These are phyloP conservation scores for Drosophila oshimai DNA, from an alignment of 1,140 invertebrate species.

Conservation along the genomic window DNA sequence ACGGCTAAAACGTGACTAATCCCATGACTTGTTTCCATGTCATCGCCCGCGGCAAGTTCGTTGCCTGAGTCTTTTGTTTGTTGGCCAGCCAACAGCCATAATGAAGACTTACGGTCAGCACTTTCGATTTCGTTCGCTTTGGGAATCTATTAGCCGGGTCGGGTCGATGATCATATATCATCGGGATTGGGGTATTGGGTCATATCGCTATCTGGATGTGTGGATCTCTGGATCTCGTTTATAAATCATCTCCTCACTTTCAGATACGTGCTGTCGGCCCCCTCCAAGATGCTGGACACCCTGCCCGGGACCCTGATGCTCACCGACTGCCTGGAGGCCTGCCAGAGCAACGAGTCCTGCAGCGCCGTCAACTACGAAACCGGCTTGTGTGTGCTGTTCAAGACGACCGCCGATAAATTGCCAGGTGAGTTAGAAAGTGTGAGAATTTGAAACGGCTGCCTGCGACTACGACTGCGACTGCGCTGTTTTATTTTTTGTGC, in stretches of 20 bases:
- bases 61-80: slow-evolving; percentile 58
- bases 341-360: slow-evolving; percentile 94
- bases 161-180: slow-evolving; percentile 11
- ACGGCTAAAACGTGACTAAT: slow-evolving; percentile 65
- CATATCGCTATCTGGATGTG: too few relatives aligned
- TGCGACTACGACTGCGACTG: slow-evolving; percentile 3
- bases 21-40: slow-evolving; percentile 49
- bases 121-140: slow-evolving; percentile 35
- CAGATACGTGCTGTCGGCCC: slow-evolving; percentile 94
- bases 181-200: not conserved
- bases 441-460: slow-evolving; percentile 51
- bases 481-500: slow-evolving; percentile 57
- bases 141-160: slow-evolving; percentile 4
- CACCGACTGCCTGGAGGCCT: slow-evolving; percentile 95
- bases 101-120: slow-evolving; percentile 6
- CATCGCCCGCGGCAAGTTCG: slow-evolving; percentile 46
- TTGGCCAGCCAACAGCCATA: slow-evolving; percentile 4
- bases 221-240: slow-evolving; percentile 23
- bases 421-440: slow-evolving; percentile 88
- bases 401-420: slow-evolving; percentile 92
- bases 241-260: slow-evolving; percentile 40
- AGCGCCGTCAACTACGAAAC: slow-evolving; percentile 97
- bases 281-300: slow-evolving; percentile 93
- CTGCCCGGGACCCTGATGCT: slow-evolving; percentile 95
- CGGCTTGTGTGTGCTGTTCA: slow-evolving; percentile 96